Conservation (phyloP, 1,140 invertebrate genomes). For the Lepidurus couesii region DNA sequence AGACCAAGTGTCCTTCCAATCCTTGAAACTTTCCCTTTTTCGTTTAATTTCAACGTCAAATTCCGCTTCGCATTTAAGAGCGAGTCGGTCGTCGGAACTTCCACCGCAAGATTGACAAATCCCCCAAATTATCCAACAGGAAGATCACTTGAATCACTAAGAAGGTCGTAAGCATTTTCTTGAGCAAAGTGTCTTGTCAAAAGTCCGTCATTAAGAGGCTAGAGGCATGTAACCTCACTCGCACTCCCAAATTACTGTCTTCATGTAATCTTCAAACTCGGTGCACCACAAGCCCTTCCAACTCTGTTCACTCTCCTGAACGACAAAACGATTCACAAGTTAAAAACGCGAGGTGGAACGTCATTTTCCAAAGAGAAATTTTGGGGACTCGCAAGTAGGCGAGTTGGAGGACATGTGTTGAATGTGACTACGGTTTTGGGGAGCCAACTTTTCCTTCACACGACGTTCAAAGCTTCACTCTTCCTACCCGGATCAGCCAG, state of each 20-base stretch:
- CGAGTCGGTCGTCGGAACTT: not conserved
- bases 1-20: not conserved
- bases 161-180: slow-evolving; percentile 6
- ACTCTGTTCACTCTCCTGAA: not conserved
- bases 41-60: too few relatives aligned
- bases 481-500: too few relatives aligned
- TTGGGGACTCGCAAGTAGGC: not conserved
- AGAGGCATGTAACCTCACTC: not conserved
- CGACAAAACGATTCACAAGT: not conserved
- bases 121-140: slow-evolving; percentile 13
- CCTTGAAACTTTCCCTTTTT: too few relatives aligned
- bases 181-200: not conserved
- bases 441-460: not conserved
- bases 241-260: not conserved
- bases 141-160: not conserved
- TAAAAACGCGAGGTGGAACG: not conserved
- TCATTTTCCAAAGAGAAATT: not conserved
- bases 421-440: not conserved
- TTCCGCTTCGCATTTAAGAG: not conserved
- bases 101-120: slow-evolving; percentile 4
- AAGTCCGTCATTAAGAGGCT: not conserved
- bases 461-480: not conserved
- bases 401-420: slow-evolving; percentile 12
- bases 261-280: not conserved
- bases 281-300: not conserved